phyloP scores from a whole-genome alignment of 1,140 invertebrate species.

The Acromyrmex heyeri region DNA sequence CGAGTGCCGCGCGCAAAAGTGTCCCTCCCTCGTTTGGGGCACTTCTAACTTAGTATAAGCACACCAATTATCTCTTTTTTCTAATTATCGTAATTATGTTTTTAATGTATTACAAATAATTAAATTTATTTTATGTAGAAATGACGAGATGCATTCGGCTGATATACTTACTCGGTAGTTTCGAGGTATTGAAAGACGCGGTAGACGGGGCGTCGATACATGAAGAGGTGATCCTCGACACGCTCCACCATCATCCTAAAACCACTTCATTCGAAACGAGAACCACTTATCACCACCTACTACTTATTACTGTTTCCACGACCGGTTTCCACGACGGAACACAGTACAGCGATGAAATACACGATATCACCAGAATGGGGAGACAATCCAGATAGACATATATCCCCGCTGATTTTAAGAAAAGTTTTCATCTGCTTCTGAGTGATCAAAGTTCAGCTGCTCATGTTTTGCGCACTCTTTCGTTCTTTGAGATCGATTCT shows the following conservation, averaged over 20 bases:
- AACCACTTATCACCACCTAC: slow-evolving; percentile 77
- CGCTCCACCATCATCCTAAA: slow-evolving; percentile 89
- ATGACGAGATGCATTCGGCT: background rate
- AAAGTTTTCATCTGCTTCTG: background rate
- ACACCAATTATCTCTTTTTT: background rate
- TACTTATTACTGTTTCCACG: slow-evolving; percentile 42
- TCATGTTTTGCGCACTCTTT: slow-evolving; percentile 6
- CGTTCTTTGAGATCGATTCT: background rate
- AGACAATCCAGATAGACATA: background rate
- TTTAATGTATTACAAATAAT: background rate
- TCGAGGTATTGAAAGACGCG: slow-evolving; percentile 92
- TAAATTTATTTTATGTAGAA: background rate
- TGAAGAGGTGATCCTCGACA: slow-evolving; percentile 90
- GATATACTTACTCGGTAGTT: slow-evolving; percentile 87
- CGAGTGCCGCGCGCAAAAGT: no score
- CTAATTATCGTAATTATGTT: background rate
- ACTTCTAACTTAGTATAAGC: background rate
- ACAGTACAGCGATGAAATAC: background rate
- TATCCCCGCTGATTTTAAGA: background rate
- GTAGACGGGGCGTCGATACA: slow-evolving; percentile 92
- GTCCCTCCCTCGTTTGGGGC: no score
- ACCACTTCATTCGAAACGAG: slow-evolving; percentile 83
- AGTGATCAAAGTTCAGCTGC: slow-evolving; percentile 26
- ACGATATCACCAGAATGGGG: background rate
- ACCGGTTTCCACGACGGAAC: background rate